phyloP scores from a whole-genome alignment of 2,888 invertebrate genomes.

The Andrena chrysosceles region DNA sequence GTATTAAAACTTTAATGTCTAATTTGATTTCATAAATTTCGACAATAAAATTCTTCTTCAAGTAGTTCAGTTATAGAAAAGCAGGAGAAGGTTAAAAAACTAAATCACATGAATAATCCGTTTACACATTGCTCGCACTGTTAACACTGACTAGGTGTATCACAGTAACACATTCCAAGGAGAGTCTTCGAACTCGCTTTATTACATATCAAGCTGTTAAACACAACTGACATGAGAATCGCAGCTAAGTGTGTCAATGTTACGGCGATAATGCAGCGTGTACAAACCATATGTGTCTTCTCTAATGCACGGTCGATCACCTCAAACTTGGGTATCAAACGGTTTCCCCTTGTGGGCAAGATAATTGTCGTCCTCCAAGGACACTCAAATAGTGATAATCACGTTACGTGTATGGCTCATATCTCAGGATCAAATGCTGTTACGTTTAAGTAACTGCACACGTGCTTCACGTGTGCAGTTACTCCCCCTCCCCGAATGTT shows the following conservation, averaged over 20 bases:
- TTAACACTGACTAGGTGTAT: background rate
- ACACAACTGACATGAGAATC: conserved; percentile 50
- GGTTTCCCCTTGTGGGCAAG: conserved; percentile 7
- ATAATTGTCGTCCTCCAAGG: conserved; percentile 41
- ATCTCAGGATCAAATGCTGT: background rate
- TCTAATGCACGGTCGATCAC: conserved; percentile 61
- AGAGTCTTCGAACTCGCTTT: conserved; percentile 53
- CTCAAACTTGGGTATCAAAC: conserved; percentile 32
- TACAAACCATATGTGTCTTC: conserved; percentile 30
- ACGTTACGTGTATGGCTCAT: conserved; percentile 1
- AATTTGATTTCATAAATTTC: no score
- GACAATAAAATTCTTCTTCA: no score
- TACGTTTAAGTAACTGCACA: no score
- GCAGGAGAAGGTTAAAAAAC: no score
- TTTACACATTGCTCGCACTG: conserved; percentile 16
- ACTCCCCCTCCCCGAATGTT: no score
- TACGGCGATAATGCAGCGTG: conserved; percentile 52
- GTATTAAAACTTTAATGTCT: no score
- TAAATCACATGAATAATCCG: no score
- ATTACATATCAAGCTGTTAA: conserved; percentile 36
- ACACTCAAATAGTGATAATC: conserved; percentile 15
- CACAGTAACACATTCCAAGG: conserved; percentile 42
- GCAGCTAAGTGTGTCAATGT: conserved; percentile 63
- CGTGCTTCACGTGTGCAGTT: no score
- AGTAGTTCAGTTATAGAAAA: no score